Evolutionary conservation across 1,140 invertebrate species (phyloP), one percentile per base, ranked within the genome.

Genomic region (Eumeta japonica): DNA sequence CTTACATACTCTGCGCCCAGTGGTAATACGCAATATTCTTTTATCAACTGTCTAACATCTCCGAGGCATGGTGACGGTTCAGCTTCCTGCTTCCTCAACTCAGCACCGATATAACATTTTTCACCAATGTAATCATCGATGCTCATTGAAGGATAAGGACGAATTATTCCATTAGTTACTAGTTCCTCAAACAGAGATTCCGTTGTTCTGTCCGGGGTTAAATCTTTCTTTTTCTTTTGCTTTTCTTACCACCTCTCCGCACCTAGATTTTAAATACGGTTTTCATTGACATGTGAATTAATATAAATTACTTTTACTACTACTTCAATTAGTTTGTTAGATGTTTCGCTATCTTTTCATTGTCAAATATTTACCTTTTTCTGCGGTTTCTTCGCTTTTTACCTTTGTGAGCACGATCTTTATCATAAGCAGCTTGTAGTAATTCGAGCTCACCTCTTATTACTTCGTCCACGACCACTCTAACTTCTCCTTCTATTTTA

Each of bases 201-300:
- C 1, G 86, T 86, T 0, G 89, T 91, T 54, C 91, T 79, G 57
- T 97, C 93, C 1, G 93, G 90, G 11, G 94, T 97, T 24, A 97
- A 75, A 77, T 97, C 94, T 70, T 97, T 97, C 55, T 95, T 92
- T 66, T 93, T 95, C 58, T 93, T 94, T 93, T 94, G 49, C 82
- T 85, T 44, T 89, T 92, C 58, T 89, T 94, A 13, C 88, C 88
- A 37, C 88, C 85, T 4, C 86, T 81, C 14, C 88, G 79, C 13
- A 87, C 79, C 77, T 84, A n/a, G n/a, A n/a, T n/a, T n/a, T n/a
- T n/a, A n/a, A n/a, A n/a, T n/a, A n/a, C n/a, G n/a, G n/a, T n/a
- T n/a, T n/a, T n/a, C n/a, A n/a, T n/a, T n/a, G n/a, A n/a, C n/a
- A n/a, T n/a, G n/a, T n/a, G n/a, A n/a, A n/a, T n/a, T n/a, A n/a